A percentile compares a stretch with the other conserved stretches of the same genome.
Evolutionary conservation across 2,797 vertebrate genomes (phyloP).

Genomic region (Lepidocolaptes lacrymiger): DNA sequence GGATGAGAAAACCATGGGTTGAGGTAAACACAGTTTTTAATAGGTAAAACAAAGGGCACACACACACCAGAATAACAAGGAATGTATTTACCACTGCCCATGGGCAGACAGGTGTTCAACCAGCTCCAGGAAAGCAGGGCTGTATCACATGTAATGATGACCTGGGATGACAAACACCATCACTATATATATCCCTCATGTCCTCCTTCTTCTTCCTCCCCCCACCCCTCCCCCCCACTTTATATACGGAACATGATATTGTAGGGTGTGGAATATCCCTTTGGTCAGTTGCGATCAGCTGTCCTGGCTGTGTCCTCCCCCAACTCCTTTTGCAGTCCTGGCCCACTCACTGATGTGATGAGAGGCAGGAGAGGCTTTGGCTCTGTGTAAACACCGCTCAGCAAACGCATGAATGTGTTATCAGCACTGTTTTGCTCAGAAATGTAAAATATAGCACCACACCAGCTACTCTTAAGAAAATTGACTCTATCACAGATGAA

Average conservation of each 20-base stretch:
- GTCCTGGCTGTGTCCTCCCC: background rate
- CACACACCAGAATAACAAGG: background rate
- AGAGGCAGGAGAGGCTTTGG: background rate
- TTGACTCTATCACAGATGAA: background rate
- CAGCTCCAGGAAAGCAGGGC: background rate
- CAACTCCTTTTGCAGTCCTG: background rate
- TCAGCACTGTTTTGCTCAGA: background rate
- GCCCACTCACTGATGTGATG: background rate
- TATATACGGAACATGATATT: background rate
- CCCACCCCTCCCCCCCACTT: too few species aligned
- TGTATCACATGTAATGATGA: accelerated
- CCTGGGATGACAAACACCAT: background rate
- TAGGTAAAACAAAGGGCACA: background rate
- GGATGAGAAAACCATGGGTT: background rate
- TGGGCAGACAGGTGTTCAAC: background rate
- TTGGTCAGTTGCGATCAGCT: background rate
- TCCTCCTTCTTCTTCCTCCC: background rate
- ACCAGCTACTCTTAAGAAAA: background rate
- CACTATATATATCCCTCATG: accelerated
- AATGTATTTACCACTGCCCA: background rate
- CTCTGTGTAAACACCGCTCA: background rate
- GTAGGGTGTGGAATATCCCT: background rate
- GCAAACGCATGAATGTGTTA: background rate
- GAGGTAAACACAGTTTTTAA: background rate
- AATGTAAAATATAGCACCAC: background rate